Evolutionary conservation across 2,888 invertebrate genomes (phyloP), one percentile per base, ranked within the genome.

Genomic region (Athripsodes cinereus): DNA sequence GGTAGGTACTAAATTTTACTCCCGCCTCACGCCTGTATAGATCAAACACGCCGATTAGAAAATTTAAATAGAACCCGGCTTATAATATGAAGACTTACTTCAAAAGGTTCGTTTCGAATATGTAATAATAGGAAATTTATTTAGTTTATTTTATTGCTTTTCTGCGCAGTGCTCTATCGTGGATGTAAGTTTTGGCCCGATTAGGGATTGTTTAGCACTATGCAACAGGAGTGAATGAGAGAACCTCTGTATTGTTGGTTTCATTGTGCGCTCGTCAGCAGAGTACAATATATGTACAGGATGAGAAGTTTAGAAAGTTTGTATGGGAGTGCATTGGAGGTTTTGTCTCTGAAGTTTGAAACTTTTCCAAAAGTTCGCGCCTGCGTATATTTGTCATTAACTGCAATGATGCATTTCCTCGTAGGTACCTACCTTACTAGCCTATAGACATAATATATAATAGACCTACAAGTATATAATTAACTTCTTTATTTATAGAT

Each of bases 341-440:
- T 40, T 31, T 40, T 40, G 40, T 40, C 40, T 40, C 40, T 40
- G 13, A 40, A 40, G 40, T 40, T 40, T 40, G 40, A 40, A 40
- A 40, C 40, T 40, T 40, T 40, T 40, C 40, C 40, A 40, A 40
- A 40, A 16, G 40, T 40, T 40, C 3, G 16, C 40, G 40, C 40
- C 13, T 40, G 40, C 40, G 40, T 40, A 8, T 16, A 40, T 40
- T 13, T 40, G 16, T 5, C 16, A 13, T 8, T 3, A 40, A 13
- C 40, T 40, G 40, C 40, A 40, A 40, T 40, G 40, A 40, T 40
- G 40, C 40, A 40, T 40, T 40, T 8, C 13, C 16, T n/a, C n/a
- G n/a, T n/a, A n/a, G n/a, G n/a, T n/a, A n/a, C n/a, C n/a, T n/a
- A n/a, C n/a, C n/a, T n/a, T n/a, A n/a, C n/a, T n/a, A n/a, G n/a